Base-by-base conservation (phyloP, 37 sponge, comb jelly and placozoan species). In the Diacarnus erythraeanus region DNA sequence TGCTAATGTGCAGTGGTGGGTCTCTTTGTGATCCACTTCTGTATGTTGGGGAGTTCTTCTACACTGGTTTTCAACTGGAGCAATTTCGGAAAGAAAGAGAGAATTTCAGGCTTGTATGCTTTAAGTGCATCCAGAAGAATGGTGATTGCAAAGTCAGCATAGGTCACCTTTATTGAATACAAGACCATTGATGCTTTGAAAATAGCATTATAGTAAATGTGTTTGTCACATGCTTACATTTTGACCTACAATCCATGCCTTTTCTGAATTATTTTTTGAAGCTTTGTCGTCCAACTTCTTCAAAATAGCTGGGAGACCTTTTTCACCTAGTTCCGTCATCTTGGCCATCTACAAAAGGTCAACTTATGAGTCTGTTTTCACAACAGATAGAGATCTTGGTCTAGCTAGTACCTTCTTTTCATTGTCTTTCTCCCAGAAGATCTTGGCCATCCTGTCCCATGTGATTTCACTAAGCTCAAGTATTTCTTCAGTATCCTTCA, bases 381-480 rank as follows among this genome's bases (percentile, higher is more conserved):
- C 17, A 65, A 30, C 9, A 3, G 31, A 65, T 31, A 30, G 61
- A 15, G 51, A n/a, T n/a, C n/a, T n/a, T n/a, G n/a, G n/a, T n/a
- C n/a, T 6, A 26, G 27, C 35, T 27, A 22, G 25, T 27, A 75
- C 83, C 81, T 90, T 85, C 36, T 37, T 81, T n/a, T 26, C 47
- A n/a, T 77, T 75, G 42, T 85, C 87, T 72, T 90, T 77, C 69
- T 76, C 82, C 74, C 75, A 82, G 70, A 77, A 82, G 35, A 81
- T 30, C 38, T 60, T 33, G 25, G 37, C 26, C 3, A 90, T 38
- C 26, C 72, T 66, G 5, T 30, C 27, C 72, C 81, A 79, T 59
- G 81, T 25, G 18, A 82, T 82, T 31, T 90, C 71, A 60, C 66
- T 35, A 23, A 30, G 29, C 18, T 85, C 86, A 30, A 77, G 79